Base-by-base conservation (phyloP, 2,797 vertebrate species). In the Sebastes vulpes region DNA sequence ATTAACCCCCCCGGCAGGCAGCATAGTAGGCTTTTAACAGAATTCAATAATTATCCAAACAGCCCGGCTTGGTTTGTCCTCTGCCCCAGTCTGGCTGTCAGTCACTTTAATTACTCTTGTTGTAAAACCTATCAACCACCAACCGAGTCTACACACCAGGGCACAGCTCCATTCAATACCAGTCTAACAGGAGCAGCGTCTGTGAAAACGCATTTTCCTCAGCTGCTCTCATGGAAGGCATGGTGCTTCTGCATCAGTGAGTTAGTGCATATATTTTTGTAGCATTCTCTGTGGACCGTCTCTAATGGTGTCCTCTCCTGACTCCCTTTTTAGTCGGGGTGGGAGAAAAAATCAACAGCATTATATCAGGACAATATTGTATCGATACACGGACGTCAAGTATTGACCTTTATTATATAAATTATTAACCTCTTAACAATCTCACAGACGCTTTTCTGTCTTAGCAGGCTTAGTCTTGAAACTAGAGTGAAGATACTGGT, bases 51-150 rank as follows among this genome's bases (percentile, higher is more conserved):
- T 89, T 84, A 80, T 85, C 71, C 70, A 71, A 59, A 42, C 74
- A 61, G 66, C 54, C 83, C 48, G 67, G 26, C 58, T 70, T 38
- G 42, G 38, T 72, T 64, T 29, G 78, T 88, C 81, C 68, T 76
- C 57, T 52, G 65, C 53, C 67, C 69, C 35, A 12, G 78, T 53
- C 61, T 35, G 67, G 16, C 86, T 84, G 89, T 85, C 88, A 84
- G 9, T 91, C 88, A 83, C 75, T 85, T 86, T 90, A 94, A 93
- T 92, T 91, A 85, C 85, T 84, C 67, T 83, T 85, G 85, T 80
- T 89, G 81, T 84, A 89, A 84, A 89, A 87, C 66, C 59, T 63
- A 86, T 91, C 86, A 84, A 78, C 81, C 79, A 63, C 81, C 76
- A 48, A 29, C 72, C 25, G 26, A 38, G 77, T 64, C 72, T 7